A percentile compares a stretch with the other conserved stretches of the same genome.
Conservation (phyloP, 2,888 invertebrate genomes). For the Alitta virens region DNA sequence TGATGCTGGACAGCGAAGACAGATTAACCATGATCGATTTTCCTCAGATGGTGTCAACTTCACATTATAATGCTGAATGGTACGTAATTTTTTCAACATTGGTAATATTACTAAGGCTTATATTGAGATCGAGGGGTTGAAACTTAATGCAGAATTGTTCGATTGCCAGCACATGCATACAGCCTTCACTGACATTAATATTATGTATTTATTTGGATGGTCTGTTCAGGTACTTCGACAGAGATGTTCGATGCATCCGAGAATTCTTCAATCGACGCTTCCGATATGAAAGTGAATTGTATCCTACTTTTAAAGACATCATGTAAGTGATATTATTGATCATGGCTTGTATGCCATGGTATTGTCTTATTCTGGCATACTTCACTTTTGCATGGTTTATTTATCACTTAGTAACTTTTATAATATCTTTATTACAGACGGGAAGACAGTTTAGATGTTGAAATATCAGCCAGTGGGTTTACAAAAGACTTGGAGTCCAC, state of each 20-base stretch:
- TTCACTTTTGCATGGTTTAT: not conserved
- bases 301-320: slow-evolving; percentile 58
- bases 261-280: slow-evolving; percentile 89
- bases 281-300: slow-evolving; percentile 76
- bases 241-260: slow-evolving; percentile 89
- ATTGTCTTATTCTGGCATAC: no score
- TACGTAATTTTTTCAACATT: slow-evolving; percentile 62
- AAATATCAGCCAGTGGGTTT: slow-evolving; percentile 86
- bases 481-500: slow-evolving; percentile 72
- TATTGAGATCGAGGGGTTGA: no score
- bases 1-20: slow-evolving; percentile 77
- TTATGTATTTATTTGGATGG: no score
- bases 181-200: no score
- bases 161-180: no score
- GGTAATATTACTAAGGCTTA: no score
- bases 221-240: slow-evolving; percentile 76
- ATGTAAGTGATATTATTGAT: slow-evolving; percentile 36
- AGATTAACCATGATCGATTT: slow-evolving; percentile 85
- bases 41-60: slow-evolving; percentile 97
- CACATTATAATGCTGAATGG: slow-evolving; percentile 84
- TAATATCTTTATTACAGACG: slow-evolving; percentile 60
- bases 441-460: slow-evolving; percentile 80
- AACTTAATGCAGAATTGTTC: no score
- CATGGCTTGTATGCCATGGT: no score
- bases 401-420: not conserved